Evolutionary conservation across 1,140 invertebrate genomes (phyloP), one percentile per base, ranked within the genome.

Genomic region (Ostrea denselamellosa): DNA sequence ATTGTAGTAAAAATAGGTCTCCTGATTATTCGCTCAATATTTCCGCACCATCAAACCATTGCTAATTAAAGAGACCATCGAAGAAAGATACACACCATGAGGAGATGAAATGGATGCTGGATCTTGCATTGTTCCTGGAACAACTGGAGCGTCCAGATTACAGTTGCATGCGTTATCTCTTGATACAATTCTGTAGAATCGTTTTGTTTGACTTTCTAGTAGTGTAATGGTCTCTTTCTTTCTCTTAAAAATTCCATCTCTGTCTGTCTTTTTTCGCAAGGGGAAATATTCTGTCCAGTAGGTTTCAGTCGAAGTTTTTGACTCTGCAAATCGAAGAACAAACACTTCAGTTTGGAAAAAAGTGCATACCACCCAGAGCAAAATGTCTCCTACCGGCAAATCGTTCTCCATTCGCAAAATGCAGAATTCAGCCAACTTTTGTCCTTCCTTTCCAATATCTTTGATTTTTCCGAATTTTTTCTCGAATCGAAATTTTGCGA

Each of bases 121-220:
- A 53, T 62, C 22, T 5, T 53, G 9, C 4, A 25, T 19, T 12
- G n/a, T 8, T 2, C 12, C 65, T 22, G 62, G 83, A 8, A 71
- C 62, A 8, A 52, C 34, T 19, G 56, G 56, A 1, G 17, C 19
- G 5, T 8, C 54, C 44, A 85, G 51, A 19, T 8, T 19, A 58
- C 87, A 88, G 52, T 85, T 88, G 51, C 87, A 88, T 8, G 10
- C 51, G 2, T 44, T 51, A 28, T 19, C 17, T 34, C 28, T 56
- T 8, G 87, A 82, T 19, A 88, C 87, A 52, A 88, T 71, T 54
- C 87, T 84, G 58, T 85, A 54, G 34, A 54, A 88, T 51, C 83
- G 83, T 3, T 83, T 83, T n/a, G 83, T 62, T 2, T 62, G 28
- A 19, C 28, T 68, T 44, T 58, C 14, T 7, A 85, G 51, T 14